Base-by-base conservation (phyloP, 2,888 invertebrate genomes). In the Hoplodrina ambigua region DNA sequence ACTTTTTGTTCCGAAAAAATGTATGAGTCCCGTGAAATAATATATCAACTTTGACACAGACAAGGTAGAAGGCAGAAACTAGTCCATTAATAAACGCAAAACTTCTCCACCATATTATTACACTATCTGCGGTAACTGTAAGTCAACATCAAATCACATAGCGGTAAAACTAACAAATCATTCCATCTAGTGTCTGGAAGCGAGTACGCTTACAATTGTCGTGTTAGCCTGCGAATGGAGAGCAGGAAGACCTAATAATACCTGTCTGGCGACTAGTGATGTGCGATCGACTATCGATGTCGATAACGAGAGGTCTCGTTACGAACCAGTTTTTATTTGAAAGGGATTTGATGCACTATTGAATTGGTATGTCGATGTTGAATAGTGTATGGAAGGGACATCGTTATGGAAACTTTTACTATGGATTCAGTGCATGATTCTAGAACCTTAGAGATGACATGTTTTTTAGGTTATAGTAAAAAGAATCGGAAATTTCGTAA, bases 211-310 rank as follows among this genome's bases (percentile, higher is more conserved):
- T 83, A 84, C 90, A 90, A 92, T 91, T 90, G 91, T 91, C 89
- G 88, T 90, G 90, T 91, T 90, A 87, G 89, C 81, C 82, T 81
- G 83, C 89, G 90, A 91, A 93, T 91, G 88, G 91, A 94, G 92
- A 93, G 90, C 93, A 93, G 93, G 94, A 94, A 94, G 93, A 94
- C 94, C 93, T 94, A 94, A 94, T 94, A 94, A 94, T 94, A 94
- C 94, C 90, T 88, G 94, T 93, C 93, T 92, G 89, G 89, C 82
- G 52, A 79, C 91, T 93, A 94, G 94, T 87, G 93, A 91, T 88
- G 92, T 33, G 56, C 83, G 57, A 67, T 81, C 78, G 81, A 85
- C 86, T 88, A 84, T 75, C 75, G 80, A 75, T 75, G 86, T 87
- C 85, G 83, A 85, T 69, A 78, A 79, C 75, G 69, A 84, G 82